phyloP scores from a whole-genome alignment of 2,888 invertebrate species.

The Lobophora halterata region DNA sequence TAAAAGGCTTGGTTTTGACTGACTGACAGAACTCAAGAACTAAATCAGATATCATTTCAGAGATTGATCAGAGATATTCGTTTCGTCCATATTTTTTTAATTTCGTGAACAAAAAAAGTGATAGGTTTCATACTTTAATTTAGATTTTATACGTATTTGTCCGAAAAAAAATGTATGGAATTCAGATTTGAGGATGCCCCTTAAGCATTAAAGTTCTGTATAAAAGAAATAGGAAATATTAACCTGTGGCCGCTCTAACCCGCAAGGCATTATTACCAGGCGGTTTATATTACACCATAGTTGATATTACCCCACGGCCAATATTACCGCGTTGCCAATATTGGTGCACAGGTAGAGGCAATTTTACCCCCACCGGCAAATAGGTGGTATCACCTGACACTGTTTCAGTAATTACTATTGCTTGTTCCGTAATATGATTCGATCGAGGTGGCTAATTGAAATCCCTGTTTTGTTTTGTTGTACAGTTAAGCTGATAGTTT shows the following conservation, averaged over 20 bases:
- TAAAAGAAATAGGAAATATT: background rate
- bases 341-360: constrained; percentile 15
- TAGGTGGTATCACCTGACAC: constrained; percentile 12
- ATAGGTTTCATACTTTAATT: too few relatives aligned
- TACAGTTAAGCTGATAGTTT: background rate
- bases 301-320: constrained; percentile 29
- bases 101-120: too few relatives aligned
- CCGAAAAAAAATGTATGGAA: too few relatives aligned
- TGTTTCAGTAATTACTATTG: constrained; percentile 16
- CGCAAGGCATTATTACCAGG: constrained; percentile 11
- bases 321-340: constrained; percentile 26
- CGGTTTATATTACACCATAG: constrained; percentile 18
- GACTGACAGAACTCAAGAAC: too few relatives aligned
- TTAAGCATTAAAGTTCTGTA: too few relatives aligned
- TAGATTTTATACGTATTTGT: too few relatives aligned
- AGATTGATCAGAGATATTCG: too few relatives aligned
- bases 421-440: constrained; percentile 10
- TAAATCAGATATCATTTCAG: too few relatives aligned
- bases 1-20: too few relatives aligned
- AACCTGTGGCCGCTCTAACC: constrained; percentile 28
- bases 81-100: too few relatives aligned
- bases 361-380: constrained; percentile 20
- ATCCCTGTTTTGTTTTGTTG: constrained; percentile 4
- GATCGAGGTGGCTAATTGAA: constrained; percentile 15
- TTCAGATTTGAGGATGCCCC: too few relatives aligned